A percentile compares a stretch with the other conserved stretches of the same genome.
Conservation (phyloP, 2,888 invertebrate genomes). For the Eucriotettix oculatus region DNA sequence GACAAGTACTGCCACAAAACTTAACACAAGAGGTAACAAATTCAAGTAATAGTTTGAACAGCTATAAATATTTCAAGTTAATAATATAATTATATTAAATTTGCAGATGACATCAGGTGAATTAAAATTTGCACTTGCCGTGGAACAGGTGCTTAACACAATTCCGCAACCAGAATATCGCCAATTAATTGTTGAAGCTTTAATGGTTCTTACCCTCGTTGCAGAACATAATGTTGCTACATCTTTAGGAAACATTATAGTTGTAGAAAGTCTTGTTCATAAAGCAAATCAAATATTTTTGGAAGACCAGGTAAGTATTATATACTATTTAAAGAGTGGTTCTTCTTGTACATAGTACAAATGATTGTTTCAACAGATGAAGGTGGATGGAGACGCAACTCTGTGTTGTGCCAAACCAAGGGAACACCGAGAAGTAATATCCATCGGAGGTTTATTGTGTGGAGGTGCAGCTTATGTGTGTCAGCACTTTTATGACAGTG, state of each 20-base stretch:
- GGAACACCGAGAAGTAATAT: constrained; percentile 37
- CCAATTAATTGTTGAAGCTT: constrained; percentile 88
- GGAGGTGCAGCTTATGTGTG: constrained; percentile 92
- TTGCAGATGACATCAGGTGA: constrained; percentile 89
- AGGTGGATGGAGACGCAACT: constrained; percentile 79
- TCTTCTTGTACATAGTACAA: background rate
- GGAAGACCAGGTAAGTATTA: constrained; percentile 69
- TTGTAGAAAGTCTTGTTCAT: constrained; percentile 83
- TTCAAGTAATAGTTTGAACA: background rate
- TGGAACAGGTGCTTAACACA: constrained; percentile 89
- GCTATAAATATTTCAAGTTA: background rate
- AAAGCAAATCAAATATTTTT: constrained; percentile 89
- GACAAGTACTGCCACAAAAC: constrained; percentile 75
- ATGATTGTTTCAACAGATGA: constrained; percentile 39
- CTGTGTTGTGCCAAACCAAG: constrained; percentile 77
- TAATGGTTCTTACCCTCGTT: constrained; percentile 88
- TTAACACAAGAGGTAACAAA: constrained; percentile 80
- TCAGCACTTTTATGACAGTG: constrained; percentile 93
- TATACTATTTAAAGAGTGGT: too few species aligned
- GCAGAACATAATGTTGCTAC: constrained; percentile 70
- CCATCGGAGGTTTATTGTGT: constrained; percentile 54
- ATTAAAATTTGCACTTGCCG: constrained; percentile 92
- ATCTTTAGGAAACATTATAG: constrained; percentile 61
- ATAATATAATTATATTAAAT: background rate
- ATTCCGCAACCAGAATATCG: constrained; percentile 98